Evolutionary conservation across 2,888 invertebrate species (phyloP).

Genomic region (Mantis religiosa): DNA sequence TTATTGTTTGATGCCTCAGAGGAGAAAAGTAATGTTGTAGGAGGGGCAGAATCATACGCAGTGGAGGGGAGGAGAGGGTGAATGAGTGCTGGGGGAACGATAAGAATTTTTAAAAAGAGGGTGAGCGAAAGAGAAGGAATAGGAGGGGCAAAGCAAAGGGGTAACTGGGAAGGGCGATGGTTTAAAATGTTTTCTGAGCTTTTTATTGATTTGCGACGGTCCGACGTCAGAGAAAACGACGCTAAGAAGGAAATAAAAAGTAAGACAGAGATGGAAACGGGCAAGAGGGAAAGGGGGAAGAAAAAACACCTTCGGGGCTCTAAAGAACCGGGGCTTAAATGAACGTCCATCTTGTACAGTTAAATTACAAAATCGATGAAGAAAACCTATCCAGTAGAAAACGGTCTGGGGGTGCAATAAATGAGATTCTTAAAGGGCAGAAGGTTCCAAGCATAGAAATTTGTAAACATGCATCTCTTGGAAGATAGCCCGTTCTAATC

Average conservation of each 20-base stretch:
- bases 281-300: not conserved
- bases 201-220: conserved; percentile 29
- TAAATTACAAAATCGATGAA: conserved; percentile 23
- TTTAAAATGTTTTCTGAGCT: conserved; percentile 28
- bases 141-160: not conserved
- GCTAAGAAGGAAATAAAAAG: conserved; percentile 15
- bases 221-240: conserved; percentile 21
- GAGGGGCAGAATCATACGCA: not conserved
- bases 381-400: conserved; percentile 8
- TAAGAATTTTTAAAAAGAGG: conserved; percentile 18
- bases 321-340: conserved; percentile 8
- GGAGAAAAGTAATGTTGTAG: not conserved
- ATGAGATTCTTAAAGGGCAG: not conserved
- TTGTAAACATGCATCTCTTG: not conserved
- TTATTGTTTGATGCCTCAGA: not conserved
- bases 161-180: not conserved
- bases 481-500: not conserved
- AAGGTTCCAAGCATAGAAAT: not conserved
- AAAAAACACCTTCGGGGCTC: not conserved
- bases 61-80: not conserved
- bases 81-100: not conserved
- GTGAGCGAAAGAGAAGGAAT: not conserved
- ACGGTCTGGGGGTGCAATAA: conserved; percentile 1
- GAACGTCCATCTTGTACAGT: conserved; percentile 23
- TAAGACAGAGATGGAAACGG: conserved; percentile 1